These are phyloP conservation scores for Leucophora obtusa DNA, from an alignment of 2,888 invertebrate genomes.

Conservation along the genomic window DNA sequence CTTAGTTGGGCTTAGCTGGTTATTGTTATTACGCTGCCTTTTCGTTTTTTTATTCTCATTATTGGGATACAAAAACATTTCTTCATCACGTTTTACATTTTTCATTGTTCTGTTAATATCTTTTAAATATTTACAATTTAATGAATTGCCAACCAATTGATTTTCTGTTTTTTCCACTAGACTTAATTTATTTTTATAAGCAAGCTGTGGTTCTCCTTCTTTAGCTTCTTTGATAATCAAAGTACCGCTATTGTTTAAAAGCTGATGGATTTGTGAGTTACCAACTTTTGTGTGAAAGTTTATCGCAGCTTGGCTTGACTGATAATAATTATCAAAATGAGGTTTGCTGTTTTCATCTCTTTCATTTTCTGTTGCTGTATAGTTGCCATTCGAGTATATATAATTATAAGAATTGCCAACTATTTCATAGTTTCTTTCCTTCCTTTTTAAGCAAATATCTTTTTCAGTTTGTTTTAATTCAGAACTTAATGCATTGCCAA, in stretches of 20 bases:
- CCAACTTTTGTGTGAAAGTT: background rate
- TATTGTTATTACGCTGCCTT: too few species aligned
- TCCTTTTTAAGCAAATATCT: background rate
- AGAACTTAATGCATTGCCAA: background rate
- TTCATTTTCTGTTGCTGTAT: background rate
- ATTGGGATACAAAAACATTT: too few species aligned
- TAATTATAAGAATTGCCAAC: background rate
- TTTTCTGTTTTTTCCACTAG: background rate
- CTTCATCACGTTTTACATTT: background rate
- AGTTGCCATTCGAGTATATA: too few species aligned
- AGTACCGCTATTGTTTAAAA: too few species aligned
- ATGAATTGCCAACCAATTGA: background rate
- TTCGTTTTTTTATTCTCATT: too few species aligned
- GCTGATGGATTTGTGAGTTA: background rate
- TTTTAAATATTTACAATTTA: background rate
- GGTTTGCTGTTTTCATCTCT: background rate
- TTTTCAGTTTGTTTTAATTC: background rate
- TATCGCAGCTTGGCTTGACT: background rate
- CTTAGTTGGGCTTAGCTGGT: too few species aligned
- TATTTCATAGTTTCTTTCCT: background rate
- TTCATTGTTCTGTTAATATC: background rate
- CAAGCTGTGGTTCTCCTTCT: background rate
- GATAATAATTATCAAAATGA: background rate
- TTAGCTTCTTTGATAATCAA: background rate
- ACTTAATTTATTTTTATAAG: background rate